Evolutionary conservation across 1,140 invertebrate genomes (phyloP).

Genomic region (Microplitis demolitor): DNA sequence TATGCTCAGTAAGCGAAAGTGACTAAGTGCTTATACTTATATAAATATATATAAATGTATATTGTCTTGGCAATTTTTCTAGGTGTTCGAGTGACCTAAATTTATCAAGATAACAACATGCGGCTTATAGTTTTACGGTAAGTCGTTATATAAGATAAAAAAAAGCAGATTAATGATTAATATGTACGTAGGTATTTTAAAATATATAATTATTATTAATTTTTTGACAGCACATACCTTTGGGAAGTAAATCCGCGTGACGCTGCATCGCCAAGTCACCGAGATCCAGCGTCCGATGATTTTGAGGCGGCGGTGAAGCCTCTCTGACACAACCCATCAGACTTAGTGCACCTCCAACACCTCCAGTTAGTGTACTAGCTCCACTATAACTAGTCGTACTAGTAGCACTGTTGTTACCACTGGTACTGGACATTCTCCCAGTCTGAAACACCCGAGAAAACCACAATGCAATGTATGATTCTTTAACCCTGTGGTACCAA

Average conservation of each 20-base stretch:
- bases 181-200: background rate
- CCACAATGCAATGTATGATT: constrained; percentile 43
- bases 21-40: background rate
- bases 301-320: constrained; percentile 56
- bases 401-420: constrained; percentile 31
- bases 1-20: background rate
- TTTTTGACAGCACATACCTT: constrained; percentile 42
- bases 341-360: constrained; percentile 53
- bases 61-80: background rate
- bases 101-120: background rate
- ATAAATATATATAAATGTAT: background rate
- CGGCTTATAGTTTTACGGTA: no score
- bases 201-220: background rate
- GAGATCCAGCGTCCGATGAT: constrained; percentile 34
- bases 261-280: constrained; percentile 36
- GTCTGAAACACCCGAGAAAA: constrained; percentile 52
- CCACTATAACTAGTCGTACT: constrained; percentile 25
- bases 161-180: background rate
- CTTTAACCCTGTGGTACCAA: constrained; percentile 43
- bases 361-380: constrained; percentile 33
- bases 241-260: constrained; percentile 49
- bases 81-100: background rate
- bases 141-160: background rate
- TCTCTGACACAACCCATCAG: constrained; percentile 62
- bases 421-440: constrained; percentile 47